Conservation (phyloP, 2,797 vertebrate genomes). For the Dicrostonyx torquatus region DNA sequence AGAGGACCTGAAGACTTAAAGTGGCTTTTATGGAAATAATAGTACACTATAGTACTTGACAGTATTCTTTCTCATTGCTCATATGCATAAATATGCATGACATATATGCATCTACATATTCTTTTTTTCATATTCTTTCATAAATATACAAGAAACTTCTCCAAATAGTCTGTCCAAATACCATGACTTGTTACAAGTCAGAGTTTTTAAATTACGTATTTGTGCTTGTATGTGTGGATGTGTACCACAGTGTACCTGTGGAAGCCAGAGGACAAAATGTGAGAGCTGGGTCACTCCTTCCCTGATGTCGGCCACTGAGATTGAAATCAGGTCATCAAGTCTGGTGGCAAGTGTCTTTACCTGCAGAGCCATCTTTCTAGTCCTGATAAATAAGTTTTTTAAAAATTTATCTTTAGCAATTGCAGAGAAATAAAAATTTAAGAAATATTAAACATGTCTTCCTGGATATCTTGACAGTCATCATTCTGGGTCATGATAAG, state of each 20-base stretch:
- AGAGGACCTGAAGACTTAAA: conserved; percentile 23
- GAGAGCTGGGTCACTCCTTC: neutral
- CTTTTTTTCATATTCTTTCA: neutral
- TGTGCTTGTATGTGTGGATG: neutral
- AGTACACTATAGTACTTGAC: neutral
- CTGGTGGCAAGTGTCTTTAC: neutral
- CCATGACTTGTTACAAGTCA: neutral
- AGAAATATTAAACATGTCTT: neutral
- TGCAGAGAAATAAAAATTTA: conserved; percentile 47
- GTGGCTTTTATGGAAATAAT: conserved; percentile 4
- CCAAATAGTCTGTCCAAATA: conserved; percentile 31
- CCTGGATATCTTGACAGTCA: neutral
- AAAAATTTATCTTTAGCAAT: neutral
- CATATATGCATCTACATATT: neutral
- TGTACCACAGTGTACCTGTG: neutral
- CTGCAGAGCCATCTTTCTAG: neutral
- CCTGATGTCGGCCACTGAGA: neutral
- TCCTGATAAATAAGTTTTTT: neutral
- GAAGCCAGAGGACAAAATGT: neutral
- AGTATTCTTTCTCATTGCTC: neutral
- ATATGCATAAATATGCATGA: neutral
- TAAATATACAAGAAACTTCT: neutral
- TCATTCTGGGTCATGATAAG: neutral
- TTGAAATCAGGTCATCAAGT: neutral
- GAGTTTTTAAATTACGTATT: neutral